A percentile compares a stretch with the other conserved stretches of the same genome.
phyloP scores from a whole-genome alignment of 2,113 vertebrate species.

The Setophaga petechia region DNA sequence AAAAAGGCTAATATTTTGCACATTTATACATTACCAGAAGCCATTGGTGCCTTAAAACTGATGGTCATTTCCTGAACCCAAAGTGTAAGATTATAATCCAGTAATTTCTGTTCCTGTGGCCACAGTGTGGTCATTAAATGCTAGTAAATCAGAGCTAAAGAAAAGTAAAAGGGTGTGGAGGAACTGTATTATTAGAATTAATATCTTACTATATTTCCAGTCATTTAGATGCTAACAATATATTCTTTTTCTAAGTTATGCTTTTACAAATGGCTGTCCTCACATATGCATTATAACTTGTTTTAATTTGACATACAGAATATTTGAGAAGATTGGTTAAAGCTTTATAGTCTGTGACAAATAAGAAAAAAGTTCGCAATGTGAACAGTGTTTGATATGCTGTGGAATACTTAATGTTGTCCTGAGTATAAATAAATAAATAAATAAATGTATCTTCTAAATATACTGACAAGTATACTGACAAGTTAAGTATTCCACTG shows the following conservation, averaged over 20 bases:
- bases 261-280: background rate
- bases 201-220: background rate
- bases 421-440: background rate
- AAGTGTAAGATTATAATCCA: background rate
- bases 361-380: background rate
- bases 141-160: background rate
- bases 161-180: background rate
- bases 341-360: background rate
- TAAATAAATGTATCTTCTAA: background rate
- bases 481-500: background rate
- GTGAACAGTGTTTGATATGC: background rate
- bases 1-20: background rate
- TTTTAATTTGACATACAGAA: background rate
- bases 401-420: fast-evolving
- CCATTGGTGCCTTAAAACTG: background rate
- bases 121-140: background rate
- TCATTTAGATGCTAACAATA: background rate
- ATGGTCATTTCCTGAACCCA: background rate
- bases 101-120: background rate
- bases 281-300: background rate
- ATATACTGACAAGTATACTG: background rate
- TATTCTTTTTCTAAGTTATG: background rate
- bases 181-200: background rate
- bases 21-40: background rate
- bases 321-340: background rate